A percentile compares a stretch with the other conserved stretches of the same genome.
Conservation (phyloP, 1,140 invertebrate species). For the Heliconius himera region DNA sequence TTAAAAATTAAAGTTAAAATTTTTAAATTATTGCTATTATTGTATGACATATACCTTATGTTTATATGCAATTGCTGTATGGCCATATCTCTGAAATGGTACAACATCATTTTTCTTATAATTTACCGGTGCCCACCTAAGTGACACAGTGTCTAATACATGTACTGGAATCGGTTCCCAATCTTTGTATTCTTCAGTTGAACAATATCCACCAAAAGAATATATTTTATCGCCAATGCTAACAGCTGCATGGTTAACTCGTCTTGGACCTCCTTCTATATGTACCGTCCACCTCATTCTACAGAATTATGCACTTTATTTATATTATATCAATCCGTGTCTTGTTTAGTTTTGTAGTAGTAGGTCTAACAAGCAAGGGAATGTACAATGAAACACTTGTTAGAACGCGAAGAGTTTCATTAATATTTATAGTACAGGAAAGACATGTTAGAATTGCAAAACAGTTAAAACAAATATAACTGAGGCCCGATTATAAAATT, state of each 20-base stretch:
- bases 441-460: background rate
- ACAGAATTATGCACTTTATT: slow-evolving; percentile 23
- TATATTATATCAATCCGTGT: background rate
- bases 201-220: slow-evolving; percentile 95
- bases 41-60: slow-evolving; percentile 81
- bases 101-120: slow-evolving; percentile 58
- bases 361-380: background rate
- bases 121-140: slow-evolving; percentile 81
- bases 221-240: slow-evolving; percentile 90
- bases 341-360: background rate
- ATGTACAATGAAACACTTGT: background rate
- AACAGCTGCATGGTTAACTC: slow-evolving; percentile 95
- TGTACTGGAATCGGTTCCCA: slow-evolving; percentile 94
- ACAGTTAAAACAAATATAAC: background rate
- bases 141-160: slow-evolving; percentile 89
- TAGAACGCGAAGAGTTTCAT: no score
- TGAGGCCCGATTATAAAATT: background rate
- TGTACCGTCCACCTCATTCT: slow-evolving; percentile 88
- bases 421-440: background rate
- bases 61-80: slow-evolving; percentile 91
- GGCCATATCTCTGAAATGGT: slow-evolving; percentile 87
- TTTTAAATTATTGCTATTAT: background rate
- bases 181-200: slow-evolving; percentile 84
- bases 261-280: slow-evolving; percentile 90
- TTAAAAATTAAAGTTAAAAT: background rate